Conservation (phyloP, 2,113 vertebrate genomes). For the Sylvilagus bachmani region DNA sequence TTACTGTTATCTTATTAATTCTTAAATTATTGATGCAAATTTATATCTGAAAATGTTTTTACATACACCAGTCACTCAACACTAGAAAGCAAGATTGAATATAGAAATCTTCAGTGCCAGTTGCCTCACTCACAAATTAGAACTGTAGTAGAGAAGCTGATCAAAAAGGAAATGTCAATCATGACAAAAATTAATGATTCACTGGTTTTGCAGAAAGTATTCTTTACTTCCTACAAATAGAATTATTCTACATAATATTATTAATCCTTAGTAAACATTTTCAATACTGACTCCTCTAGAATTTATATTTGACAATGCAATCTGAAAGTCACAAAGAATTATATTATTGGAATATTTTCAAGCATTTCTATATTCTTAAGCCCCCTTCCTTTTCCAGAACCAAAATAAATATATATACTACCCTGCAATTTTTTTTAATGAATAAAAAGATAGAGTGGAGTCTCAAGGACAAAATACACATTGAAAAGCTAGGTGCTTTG, state of each 20-base stretch:
- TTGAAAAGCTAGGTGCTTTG: constrained; percentile 86
- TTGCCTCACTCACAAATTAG: background rate
- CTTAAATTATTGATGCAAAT: constrained; percentile 12
- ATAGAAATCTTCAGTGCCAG: background rate
- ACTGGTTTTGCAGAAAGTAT: background rate
- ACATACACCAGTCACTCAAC: background rate
- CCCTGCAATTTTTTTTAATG: constrained; percentile 66
- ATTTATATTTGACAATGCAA: constrained; percentile 54
- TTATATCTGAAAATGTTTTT: constrained; percentile 43
- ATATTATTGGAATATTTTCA: constrained; percentile 36
- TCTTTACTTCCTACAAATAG: constrained; percentile 52
- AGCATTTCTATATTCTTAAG: constrained; percentile 67
- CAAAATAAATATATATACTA: constrained; percentile 22
- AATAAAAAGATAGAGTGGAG: constrained; percentile 53
- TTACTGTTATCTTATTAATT: constrained; percentile 13
- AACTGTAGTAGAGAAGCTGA: background rate
- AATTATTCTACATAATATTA: constrained; percentile 22
- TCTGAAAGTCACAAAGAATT: constrained; percentile 23
- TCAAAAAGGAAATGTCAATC: constrained; percentile 47
- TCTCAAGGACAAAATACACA: constrained; percentile 85
- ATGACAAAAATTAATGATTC: constrained; percentile 60
- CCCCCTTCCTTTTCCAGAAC: constrained; percentile 60
- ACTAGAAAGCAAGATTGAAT: background rate
- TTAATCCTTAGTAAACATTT: constrained; percentile 50
- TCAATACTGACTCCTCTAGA: constrained; percentile 58